These are phyloP conservation scores for Halyomorpha halys DNA, from an alignment of 1,140 invertebrate genomes.

Conservation along the genomic window DNA sequence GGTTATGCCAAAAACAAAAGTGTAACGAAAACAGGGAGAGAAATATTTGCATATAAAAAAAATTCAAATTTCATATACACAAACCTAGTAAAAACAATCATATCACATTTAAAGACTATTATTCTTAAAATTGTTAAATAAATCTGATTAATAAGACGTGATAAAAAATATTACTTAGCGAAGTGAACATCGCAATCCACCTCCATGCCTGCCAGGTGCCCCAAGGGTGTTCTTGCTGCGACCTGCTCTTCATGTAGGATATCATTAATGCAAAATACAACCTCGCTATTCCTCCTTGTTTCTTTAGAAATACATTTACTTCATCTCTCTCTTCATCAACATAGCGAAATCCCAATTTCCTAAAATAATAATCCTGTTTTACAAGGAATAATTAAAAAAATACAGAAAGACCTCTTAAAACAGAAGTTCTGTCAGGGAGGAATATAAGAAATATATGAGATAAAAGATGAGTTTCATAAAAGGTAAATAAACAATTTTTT, in stretches of 20 bases:
- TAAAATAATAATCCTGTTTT: slow-evolving; percentile 26
- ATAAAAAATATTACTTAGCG: slow-evolving; percentile 41
- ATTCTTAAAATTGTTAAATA: background rate
- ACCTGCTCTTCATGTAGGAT: slow-evolving; percentile 40
- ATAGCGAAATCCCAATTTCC: slow-evolving; percentile 44
- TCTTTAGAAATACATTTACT: slow-evolving; percentile 65
- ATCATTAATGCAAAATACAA: slow-evolving; percentile 70
- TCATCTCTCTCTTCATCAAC: slow-evolving; percentile 58
- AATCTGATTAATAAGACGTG: slow-evolving; percentile 8
- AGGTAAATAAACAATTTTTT: too few relatives aligned
- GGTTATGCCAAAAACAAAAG: too few relatives aligned
- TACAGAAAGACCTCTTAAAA: too few relatives aligned
- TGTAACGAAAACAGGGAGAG: too few relatives aligned
- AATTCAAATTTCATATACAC: too few relatives aligned
- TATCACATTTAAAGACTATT: background rate
- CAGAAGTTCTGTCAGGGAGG: too few relatives aligned
- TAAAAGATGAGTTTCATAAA: too few relatives aligned
- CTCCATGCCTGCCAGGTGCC: slow-evolving; percentile 65
- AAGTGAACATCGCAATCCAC: slow-evolving; percentile 67
- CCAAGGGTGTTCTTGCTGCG: slow-evolving; percentile 50
- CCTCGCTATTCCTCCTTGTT: slow-evolving; percentile 69
- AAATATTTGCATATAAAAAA: too few relatives aligned
- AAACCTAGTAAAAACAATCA: background rate
- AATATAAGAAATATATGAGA: too few relatives aligned
- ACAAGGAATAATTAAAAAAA: too few relatives aligned